Percentiles rank a stretch among this genome's conserved stretches.
These are phyloP conservation scores for Hippoglossus stenolepis DNA, from an alignment of 2,113 vertebrate genomes.

Conservation along the genomic window DNA sequence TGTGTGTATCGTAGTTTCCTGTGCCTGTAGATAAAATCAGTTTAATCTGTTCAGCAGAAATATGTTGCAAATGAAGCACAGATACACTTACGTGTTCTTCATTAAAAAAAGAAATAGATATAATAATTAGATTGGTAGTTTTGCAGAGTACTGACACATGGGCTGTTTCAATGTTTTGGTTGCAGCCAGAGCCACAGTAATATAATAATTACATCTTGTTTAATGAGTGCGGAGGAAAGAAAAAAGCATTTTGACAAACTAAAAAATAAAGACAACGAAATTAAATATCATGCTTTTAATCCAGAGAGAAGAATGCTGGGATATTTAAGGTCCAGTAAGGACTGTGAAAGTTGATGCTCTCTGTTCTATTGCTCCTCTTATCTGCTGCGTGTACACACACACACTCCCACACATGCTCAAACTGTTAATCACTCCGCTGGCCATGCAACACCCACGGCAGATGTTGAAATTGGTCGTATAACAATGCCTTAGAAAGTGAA, in stretches of 20 bases:
- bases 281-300: neutral
- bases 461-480: neutral
- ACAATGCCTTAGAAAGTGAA: neutral
- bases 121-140: neutral
- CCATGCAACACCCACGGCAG: neutral
- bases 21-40: slow-evolving; percentile 14
- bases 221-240: slow-evolving; percentile 26
- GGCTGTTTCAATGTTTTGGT: neutral
- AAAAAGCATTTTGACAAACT: slow-evolving; percentile 26
- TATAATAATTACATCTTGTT: neutral
- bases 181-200: neutral
- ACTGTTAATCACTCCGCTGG: slow-evolving; percentile 26
- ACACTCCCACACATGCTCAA: slow-evolving; percentile 39
- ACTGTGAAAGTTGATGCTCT: slow-evolving; percentile 41
- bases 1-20: neutral
- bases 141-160: neutral
- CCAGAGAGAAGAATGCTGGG: slow-evolving; percentile 40
- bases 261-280: neutral
- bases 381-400: slow-evolving; percentile 45
- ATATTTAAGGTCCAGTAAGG: slow-evolving; percentile 31
- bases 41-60: slow-evolving; percentile 3
- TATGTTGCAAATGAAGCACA: neutral
- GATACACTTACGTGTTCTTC: neutral
- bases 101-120: neutral
- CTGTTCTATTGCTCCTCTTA: slow-evolving; percentile 53